Base-by-base conservation (phyloP, 2,797 vertebrate species). In the Coregonus suidteri region DNA sequence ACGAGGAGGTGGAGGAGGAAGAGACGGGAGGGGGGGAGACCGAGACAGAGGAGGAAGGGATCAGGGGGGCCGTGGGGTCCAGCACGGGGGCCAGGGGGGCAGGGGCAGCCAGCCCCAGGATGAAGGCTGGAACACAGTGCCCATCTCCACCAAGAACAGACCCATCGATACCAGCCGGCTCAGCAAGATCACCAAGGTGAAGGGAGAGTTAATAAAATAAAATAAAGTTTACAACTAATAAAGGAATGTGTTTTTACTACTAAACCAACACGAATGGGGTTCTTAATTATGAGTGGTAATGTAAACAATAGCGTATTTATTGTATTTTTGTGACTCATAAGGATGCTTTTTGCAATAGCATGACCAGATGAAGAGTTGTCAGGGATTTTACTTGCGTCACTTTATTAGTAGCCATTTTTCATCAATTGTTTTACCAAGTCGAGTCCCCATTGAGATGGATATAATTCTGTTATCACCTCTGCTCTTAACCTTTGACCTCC, bases 81-180 rank as follows among this genome's bases (percentile, higher is more conserved):
- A 88, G n/a, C 93, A 94, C 82, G 78, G 90, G 0, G 71, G 89
- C 3, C 92, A 93, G 84, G 96, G 94, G 62, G 95, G 96, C 15
- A 94, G 97, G 0, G 86, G 77, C 4, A 95, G 86, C 87, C 93
- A 95, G 72, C 93, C 95, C 0, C 96, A 96, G 69, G 98, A 99
- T 6, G 98, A 99, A 83, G 98, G 97, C 75, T 99, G 98, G 98
- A 99, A 98, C 91, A 98, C 96, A 0, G 98, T 99, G 71, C 97
- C 98, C 82, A 99, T 99, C 89, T 96, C 96, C 86, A 96, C 96
- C 82, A 97, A 97, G 85, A 98, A 95, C 84, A 93, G 97, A 30
- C 97, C 97, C 51, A 98, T 99, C 0, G 98, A 99, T 87, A 96
- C 97, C n/a, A 96, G 92, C 82, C 95, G 97, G 77, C 86, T 99